Conservation (phyloP, 1,140 invertebrate species). For the Drosophila persimilis region DNA sequence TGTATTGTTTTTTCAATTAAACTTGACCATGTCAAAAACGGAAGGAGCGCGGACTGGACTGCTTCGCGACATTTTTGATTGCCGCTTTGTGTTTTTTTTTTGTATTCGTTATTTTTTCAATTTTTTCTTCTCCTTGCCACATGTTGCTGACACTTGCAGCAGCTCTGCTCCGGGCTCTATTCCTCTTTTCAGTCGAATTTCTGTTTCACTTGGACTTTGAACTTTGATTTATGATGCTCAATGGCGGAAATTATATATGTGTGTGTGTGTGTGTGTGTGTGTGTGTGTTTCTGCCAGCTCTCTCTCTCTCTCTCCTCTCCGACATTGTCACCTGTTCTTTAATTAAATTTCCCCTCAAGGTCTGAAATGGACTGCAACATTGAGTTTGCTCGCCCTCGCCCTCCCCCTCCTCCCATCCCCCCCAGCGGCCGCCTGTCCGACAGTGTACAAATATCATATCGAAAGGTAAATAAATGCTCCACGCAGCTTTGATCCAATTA, state of each 20-base stretch:
- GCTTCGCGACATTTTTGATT: constrained; percentile 50
- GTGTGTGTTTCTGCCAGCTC: too few species aligned
- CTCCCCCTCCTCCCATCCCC: neutral
- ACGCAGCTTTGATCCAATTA: constrained; percentile 63
- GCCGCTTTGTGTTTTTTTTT: constrained; percentile 35
- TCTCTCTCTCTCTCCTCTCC: neutral
- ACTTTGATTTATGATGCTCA: constrained; percentile 69
- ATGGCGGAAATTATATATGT: constrained; percentile 5
- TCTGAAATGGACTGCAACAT: constrained; percentile 58
- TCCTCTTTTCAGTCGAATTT: neutral
- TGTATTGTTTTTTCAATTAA: constrained; percentile 78
- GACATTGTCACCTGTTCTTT: constrained; percentile 71
- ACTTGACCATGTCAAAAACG: constrained; percentile 61
- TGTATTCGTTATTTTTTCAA: constrained; percentile 25
- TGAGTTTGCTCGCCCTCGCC: constrained; percentile 18
- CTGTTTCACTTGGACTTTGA: constrained; percentile 36
- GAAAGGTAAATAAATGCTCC: constrained; percentile 63
- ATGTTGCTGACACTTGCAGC: constrained; percentile 80
- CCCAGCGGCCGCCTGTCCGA: too few species aligned
- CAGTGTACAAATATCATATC: constrained; percentile 40
- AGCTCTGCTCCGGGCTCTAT: constrained; percentile 6
- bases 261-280: neutral
- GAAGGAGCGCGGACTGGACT: constrained; percentile 6
- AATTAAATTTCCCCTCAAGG: constrained; percentile 65
- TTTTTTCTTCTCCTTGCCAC: constrained; percentile 63